These are phyloP conservation scores for Corbicula japonica DNA, from an alignment of 2,888 invertebrate species.

Conservation along the genomic window DNA sequence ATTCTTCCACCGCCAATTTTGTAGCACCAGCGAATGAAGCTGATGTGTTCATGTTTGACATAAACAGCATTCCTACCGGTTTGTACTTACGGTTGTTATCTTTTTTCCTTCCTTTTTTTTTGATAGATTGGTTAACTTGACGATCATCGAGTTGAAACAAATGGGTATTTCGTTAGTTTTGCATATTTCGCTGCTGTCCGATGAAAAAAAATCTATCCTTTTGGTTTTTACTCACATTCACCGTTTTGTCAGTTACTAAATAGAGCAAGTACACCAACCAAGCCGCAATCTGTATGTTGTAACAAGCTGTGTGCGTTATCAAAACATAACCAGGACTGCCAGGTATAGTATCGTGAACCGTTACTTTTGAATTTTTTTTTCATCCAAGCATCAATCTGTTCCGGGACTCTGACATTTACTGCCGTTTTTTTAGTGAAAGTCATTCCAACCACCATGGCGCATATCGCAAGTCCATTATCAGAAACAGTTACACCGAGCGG, in stretches of 20 bases:
- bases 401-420: neutral
- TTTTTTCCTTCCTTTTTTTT: no score
- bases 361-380: neutral
- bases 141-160: no score
- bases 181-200: no score
- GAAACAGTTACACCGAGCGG: neutral
- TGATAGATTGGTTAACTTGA: no score
- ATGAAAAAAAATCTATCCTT: no score
- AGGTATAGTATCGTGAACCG: neutral
- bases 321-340: neutral
- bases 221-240: no score
- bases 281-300: neutral
- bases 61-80: neutral
- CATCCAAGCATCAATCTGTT: neutral
- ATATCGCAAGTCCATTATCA: neutral
- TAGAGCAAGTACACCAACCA: neutral
- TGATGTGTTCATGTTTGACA: slow-evolving; percentile 1
- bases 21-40: neutral
- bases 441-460: neutral
- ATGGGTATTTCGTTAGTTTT: no score
- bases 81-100: neutral
- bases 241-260: neutral
- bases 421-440: neutral
- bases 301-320: neutral
- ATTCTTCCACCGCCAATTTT: neutral